These are phyloP conservation scores for Microplitis mediator DNA, from an alignment of 1,140 invertebrate species.

Conservation along the genomic window DNA sequence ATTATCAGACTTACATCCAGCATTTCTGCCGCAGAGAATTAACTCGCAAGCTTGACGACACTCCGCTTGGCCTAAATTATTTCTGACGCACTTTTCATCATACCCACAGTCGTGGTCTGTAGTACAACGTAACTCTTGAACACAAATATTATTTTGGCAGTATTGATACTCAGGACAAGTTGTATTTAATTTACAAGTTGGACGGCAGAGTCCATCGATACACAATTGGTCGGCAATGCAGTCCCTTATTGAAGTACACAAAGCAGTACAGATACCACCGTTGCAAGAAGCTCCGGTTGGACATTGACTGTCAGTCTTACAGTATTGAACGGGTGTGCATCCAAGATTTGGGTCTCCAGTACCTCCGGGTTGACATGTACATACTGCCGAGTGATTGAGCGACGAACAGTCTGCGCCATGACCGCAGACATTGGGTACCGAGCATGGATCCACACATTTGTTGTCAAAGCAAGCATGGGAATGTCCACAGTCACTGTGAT, in stretches of 20 bases:
- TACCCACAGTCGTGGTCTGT: slow-evolving; percentile 72
- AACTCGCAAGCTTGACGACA: slow-evolving; percentile 75
- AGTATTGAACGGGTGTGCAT: slow-evolving; percentile 80
- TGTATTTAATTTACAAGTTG: slow-evolving; percentile 76
- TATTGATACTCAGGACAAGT: slow-evolving; percentile 83
- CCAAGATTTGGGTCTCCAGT: slow-evolving; percentile 86
- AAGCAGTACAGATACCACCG: slow-evolving; percentile 79
- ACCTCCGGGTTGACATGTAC: slow-evolving; percentile 78
- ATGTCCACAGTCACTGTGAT: slow-evolving; percentile 75
- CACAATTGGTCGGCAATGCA: slow-evolving; percentile 83
- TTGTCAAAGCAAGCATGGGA: slow-evolving; percentile 78
- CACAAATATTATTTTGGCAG: slow-evolving; percentile 82
- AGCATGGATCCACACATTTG: slow-evolving; percentile 82
- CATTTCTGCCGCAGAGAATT: slow-evolving; percentile 80
- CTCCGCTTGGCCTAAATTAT: slow-evolving; percentile 72
- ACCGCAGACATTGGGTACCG: slow-evolving; percentile 80
- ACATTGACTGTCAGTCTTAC: slow-evolving; percentile 77
- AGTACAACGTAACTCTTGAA: slow-evolving; percentile 76
- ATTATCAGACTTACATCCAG: slow-evolving; percentile 73
- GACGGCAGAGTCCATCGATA: slow-evolving; percentile 77
- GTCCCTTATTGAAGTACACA: slow-evolving; percentile 78
- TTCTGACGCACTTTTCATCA: slow-evolving; percentile 72
- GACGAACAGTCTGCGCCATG: slow-evolving; percentile 75
- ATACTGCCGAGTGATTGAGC: slow-evolving; percentile 77
- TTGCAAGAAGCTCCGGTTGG: slow-evolving; percentile 80